Conservation (phyloP, 2,888 invertebrate genomes). For the Thelaira solivaga region DNA sequence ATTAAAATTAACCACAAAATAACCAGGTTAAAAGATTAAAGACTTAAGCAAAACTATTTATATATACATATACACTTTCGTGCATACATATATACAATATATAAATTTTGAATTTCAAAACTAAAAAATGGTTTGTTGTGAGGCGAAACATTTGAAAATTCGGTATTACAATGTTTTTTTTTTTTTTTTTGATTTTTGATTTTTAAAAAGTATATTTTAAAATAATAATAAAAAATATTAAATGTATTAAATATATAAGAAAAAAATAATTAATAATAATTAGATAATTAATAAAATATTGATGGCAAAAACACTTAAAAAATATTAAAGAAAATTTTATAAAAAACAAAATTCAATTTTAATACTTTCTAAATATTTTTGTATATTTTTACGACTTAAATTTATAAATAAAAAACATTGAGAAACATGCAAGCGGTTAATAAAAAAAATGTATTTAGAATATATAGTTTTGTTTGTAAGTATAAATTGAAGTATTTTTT, state of each 20-base stretch:
- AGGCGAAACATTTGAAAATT: slow-evolving; percentile 78
- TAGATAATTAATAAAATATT: slow-evolving; percentile 68
- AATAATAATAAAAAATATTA: slow-evolving; percentile 62
- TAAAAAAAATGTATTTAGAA: slow-evolving; percentile 43
- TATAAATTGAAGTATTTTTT: slow-evolving; percentile 42
- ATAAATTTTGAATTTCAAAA: slow-evolving; percentile 51
- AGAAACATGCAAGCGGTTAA: slow-evolving; percentile 76
- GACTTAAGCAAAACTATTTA: slow-evolving; percentile 28
- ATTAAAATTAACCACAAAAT: slow-evolving; percentile 57
- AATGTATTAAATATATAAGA: slow-evolving; percentile 62
- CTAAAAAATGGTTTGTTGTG: slow-evolving; percentile 68
- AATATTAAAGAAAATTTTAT: slow-evolving; percentile 27
- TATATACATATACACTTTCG: slow-evolving; percentile 19
- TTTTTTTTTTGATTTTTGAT: slow-evolving; percentile 54
- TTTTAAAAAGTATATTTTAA: slow-evolving; percentile 51
- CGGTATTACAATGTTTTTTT: slow-evolving; percentile 75
- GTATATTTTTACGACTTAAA: slow-evolving; percentile 49
- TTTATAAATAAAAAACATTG: slow-evolving; percentile 71
- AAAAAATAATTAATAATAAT: slow-evolving; percentile 64
- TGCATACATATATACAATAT: slow-evolving; percentile 46
- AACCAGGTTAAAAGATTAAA: slow-evolving; percentile 55
- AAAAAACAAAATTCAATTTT: slow-evolving; percentile 21
- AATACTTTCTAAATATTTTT: slow-evolving; percentile 11
- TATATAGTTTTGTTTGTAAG: slow-evolving; percentile 52
- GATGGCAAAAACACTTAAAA: slow-evolving; percentile 25